These are phyloP conservation scores for Gryon sp. DNA, from an alignment of 1,140 invertebrate genomes.

Conservation along the genomic window DNA sequence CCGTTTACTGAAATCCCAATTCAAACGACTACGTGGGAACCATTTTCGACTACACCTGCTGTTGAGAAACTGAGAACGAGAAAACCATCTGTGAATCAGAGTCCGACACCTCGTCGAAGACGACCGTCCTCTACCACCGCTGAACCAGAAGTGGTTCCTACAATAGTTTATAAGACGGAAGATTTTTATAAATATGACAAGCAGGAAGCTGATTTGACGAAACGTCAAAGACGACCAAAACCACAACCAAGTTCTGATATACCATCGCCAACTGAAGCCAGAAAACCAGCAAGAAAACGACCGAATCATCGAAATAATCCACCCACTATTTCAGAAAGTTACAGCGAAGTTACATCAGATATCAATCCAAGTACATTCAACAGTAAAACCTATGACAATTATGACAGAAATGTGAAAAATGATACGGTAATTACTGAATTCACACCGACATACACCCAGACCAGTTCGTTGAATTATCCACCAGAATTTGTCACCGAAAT, in stretches of 20 bases:
- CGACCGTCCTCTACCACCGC: slow-evolving; percentile 52
- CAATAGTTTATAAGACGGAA: slow-evolving; percentile 17
- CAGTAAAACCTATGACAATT: slow-evolving; percentile 31
- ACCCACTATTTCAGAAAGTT: slow-evolving; percentile 17
- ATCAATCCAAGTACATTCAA: slow-evolving; percentile 2
- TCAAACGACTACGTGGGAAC: slow-evolving; percentile 48
- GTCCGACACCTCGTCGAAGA: slow-evolving; percentile 33
- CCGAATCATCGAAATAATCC: slow-evolving; percentile 30
- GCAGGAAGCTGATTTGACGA: slow-evolving; percentile 42
- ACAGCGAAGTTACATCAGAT: slow-evolving; percentile 23
- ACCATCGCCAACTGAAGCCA: slow-evolving; percentile 17
- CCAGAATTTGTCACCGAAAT: slow-evolving; percentile 37
- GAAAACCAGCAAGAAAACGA: slow-evolving; percentile 40
- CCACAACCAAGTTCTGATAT: slow-evolving; percentile 22
- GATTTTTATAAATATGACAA: slow-evolving; percentile 53
- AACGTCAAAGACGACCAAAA: slow-evolving; percentile 38
- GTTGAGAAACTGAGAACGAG: slow-evolving; percentile 43
- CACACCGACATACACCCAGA: slow-evolving; percentile 35
- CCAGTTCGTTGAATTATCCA: slow-evolving; percentile 35
- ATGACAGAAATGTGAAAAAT: slow-evolving; percentile 30
- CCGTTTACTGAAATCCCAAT: slow-evolving; percentile 53
- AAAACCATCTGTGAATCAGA: slow-evolving; percentile 25
- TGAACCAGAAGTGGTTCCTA: slow-evolving; percentile 30
- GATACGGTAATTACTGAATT: slow-evolving; percentile 38
- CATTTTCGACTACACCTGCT: slow-evolving; percentile 27